A percentile compares a stretch with the other conserved stretches of the same genome.
These are phyloP conservation scores for Neosilurus hyrtlii DNA, from an alignment of 2,797 vertebrate genomes.

Conservation along the genomic window DNA sequence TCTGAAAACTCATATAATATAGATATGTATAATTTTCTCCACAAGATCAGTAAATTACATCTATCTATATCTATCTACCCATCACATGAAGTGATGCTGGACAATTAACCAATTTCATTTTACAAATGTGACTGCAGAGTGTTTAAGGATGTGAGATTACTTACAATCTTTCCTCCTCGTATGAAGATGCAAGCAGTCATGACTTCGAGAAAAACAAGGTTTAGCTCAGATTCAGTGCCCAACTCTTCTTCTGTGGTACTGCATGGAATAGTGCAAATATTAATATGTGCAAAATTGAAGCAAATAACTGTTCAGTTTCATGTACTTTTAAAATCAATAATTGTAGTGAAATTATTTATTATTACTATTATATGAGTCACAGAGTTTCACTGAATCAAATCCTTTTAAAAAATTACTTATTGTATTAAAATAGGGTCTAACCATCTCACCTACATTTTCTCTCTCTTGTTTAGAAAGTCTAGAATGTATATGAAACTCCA, in stretches of 20 bases:
- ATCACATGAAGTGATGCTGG: too few relatives aligned
- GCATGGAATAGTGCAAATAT: neutral
- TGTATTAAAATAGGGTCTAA: neutral
- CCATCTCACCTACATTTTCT: neutral
- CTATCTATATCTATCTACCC: too few relatives aligned
- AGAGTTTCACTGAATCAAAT: neutral
- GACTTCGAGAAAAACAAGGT: conserved; percentile 45
- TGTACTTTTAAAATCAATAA: too few relatives aligned
- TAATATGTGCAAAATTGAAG: neutral
- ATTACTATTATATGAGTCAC: neutral
- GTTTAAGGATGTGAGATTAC: conserved; percentile 21
- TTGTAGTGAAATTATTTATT: neutral
- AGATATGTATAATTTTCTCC: too few relatives aligned
- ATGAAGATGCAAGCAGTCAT: conserved; percentile 79
- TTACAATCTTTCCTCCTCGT: conserved; percentile 70
- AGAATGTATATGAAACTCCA: neutral
- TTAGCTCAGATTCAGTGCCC: neutral
- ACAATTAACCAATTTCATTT: too few relatives aligned
- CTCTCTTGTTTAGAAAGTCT: neutral
- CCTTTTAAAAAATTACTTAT: neutral
- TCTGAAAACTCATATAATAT: too few relatives aligned
- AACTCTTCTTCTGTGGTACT: neutral
- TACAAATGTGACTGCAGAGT: too few relatives aligned
- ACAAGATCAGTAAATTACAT: too few relatives aligned
- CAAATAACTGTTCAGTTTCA: neutral